These are phyloP conservation scores for Toxotes jaculatrix DNA, from an alignment of 2,113 vertebrate genomes.

Conservation along the genomic window DNA sequence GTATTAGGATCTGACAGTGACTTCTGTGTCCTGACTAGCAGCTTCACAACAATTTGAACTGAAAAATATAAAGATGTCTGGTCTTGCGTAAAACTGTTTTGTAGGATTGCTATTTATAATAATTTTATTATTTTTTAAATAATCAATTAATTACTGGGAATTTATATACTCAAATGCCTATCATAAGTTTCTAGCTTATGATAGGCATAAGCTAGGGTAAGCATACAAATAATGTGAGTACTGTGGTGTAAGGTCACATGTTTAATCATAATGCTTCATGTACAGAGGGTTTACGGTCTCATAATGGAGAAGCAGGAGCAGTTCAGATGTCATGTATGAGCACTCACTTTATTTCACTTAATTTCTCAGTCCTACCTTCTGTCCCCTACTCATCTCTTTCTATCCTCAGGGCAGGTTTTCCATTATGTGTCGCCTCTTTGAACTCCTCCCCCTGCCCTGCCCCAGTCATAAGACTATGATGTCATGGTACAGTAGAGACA, in stretches of 20 bases:
- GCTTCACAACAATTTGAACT: background rate
- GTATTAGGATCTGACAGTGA: constrained; percentile 12
- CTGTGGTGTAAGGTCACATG: background rate
- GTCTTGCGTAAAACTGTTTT: background rate
- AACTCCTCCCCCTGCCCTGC: constrained; percentile 78
- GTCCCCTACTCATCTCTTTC: constrained; percentile 41
- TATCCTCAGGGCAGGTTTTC: constrained; percentile 69
- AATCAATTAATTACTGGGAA: background rate
- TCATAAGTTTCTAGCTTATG: too few relatives aligned
- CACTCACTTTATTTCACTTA: constrained; percentile 7
- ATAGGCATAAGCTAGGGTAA: too few relatives aligned
- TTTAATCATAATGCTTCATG: background rate
- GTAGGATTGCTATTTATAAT: background rate
- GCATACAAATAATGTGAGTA: background rate
- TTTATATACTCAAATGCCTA: background rate
- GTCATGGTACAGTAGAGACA: constrained; percentile 76
- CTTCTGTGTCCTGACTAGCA: constrained; percentile 20
- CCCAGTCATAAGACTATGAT: constrained; percentile 81
- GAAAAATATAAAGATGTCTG: background rate
- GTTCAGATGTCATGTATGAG: constrained; percentile 30
- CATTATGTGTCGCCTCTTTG: constrained; percentile 72
- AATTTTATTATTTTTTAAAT: background rate
- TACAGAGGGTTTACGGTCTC: background rate
- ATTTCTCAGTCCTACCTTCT: constrained; percentile 41
- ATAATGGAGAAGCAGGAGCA: constrained; percentile 12